These are phyloP conservation scores for Penaeus indicus DNA, from an alignment of 1,140 invertebrate genomes.

Conservation along the genomic window DNA sequence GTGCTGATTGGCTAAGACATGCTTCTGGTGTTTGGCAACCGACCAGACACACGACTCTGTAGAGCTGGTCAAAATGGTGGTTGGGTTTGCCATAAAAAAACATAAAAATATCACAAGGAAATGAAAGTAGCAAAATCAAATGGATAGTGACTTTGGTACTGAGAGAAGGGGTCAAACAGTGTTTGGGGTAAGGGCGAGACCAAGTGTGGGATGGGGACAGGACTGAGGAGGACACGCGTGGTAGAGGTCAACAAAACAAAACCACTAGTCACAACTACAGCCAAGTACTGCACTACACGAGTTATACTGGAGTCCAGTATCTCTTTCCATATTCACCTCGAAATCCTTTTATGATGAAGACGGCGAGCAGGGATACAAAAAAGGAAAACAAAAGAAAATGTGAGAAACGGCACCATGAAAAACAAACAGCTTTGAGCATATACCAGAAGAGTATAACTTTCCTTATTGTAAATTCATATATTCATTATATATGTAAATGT, in stretches of 20 bases:
- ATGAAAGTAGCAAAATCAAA: slow-evolving; percentile 55
- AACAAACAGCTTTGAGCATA: slow-evolving; percentile 60
- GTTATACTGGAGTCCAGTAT: slow-evolving; percentile 52
- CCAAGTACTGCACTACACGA: slow-evolving; percentile 62
- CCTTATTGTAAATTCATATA: slow-evolving; percentile 58
- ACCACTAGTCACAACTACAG: slow-evolving; percentile 65
- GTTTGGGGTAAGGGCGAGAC: slow-evolving; percentile 45
- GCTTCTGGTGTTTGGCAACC: slow-evolving; percentile 53
- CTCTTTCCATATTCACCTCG: slow-evolving; percentile 67
- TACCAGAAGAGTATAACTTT: slow-evolving; percentile 62
- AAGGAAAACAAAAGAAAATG: slow-evolving; percentile 67
- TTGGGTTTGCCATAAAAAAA: slow-evolving; percentile 58
- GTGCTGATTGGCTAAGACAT: slow-evolving; percentile 57
- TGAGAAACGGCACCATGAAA: slow-evolving; percentile 62
- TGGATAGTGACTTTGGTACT: slow-evolving; percentile 57
- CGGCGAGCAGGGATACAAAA: slow-evolving; percentile 66
- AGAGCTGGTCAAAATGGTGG: slow-evolving; percentile 56
- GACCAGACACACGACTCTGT: slow-evolving; percentile 51
- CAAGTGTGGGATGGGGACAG: slow-evolving; percentile 58
- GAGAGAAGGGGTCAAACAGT: slow-evolving; percentile 49
- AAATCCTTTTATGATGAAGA: slow-evolving; percentile 68
- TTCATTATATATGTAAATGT: slow-evolving; percentile 53
- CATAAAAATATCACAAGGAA: slow-evolving; percentile 45
- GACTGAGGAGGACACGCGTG: slow-evolving; percentile 54
- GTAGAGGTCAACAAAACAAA: slow-evolving; percentile 61